Evolutionary conservation across 2,797 vertebrate genomes (phyloP), one percentile per base, ranked within the genome.

Genomic region (Rhincodon typus): DNA sequence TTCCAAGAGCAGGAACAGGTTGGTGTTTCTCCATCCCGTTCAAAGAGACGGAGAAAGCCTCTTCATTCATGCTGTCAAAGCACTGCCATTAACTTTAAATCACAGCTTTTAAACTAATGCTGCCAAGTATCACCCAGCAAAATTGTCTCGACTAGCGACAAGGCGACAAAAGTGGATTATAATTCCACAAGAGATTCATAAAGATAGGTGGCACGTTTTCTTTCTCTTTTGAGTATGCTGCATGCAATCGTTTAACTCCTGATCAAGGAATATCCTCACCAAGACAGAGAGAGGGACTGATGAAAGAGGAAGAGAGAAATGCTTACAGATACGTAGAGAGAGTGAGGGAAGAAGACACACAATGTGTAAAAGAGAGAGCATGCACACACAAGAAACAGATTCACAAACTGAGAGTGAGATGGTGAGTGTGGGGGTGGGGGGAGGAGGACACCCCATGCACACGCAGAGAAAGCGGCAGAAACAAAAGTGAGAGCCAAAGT

Each of bases 241-340:
- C 30, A 19, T 95, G 10, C 93, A 13, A 94, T 46, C 88, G 6
- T n/a, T 66, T 66, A 95, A 94, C 25, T 30, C 30, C 30, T 30
- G n/a, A 84, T 88, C 96, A 95, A 95, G 94, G 93, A 95, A 69
- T 50, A 38, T 62, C 84, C 86, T 46, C 90, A 84, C 94, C 87
- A 95, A 70, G 93, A 95, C 88, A 94, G 84, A 96, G 86, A 94
- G 38, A 1, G 25, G 95, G 96, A 79, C 30, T 94, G 15, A 34
- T 30, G 72, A 46, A 19, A 96, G 70, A 90, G 84, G 94, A 88
- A 50, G 62, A 66, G 17, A 67, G 50, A 70, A 27, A 38, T 4
- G 62, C 17, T 42, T 19, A 27, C 57, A 25, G 23, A 19, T 46
- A 87, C 8, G 2, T 0, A 94, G 69, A 74, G 5, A 50, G 8